These are phyloP conservation scores for Labrus mixtus DNA, from an alignment of 2,113 vertebrate species.

Conservation along the genomic window DNA sequence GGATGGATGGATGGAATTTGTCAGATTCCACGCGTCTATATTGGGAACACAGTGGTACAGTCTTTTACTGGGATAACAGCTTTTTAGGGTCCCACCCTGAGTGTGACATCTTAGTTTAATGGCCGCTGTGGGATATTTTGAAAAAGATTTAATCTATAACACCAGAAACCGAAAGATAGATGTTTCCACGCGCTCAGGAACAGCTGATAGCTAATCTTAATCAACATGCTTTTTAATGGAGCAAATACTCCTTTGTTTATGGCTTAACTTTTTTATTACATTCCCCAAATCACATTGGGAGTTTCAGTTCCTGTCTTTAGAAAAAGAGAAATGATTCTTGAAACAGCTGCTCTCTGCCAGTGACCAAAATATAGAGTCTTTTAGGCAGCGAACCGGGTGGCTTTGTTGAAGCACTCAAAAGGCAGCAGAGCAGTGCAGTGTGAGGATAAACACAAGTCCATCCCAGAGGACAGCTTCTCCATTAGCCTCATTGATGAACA, in stretches of 20 bases:
- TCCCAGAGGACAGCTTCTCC: constrained; percentile 19
- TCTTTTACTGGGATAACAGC: too few relatives aligned
- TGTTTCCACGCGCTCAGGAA: too few relatives aligned
- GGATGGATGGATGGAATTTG: too few relatives aligned
- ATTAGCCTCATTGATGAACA: constrained; percentile 20
- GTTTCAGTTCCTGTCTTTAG: background rate
- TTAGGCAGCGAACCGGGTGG: background rate
- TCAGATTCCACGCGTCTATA: too few relatives aligned
- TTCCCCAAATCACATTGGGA: background rate
- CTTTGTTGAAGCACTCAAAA: background rate
- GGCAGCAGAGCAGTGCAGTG: constrained; percentile 12
- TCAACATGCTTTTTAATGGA: background rate
- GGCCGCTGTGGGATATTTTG: too few relatives aligned
- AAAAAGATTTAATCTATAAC: too few relatives aligned
- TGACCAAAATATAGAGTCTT: background rate
- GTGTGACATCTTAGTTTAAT: too few relatives aligned
- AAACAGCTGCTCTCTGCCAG: background rate
- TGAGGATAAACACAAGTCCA: background rate
- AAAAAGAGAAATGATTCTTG: background rate
- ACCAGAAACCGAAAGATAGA: too few relatives aligned
- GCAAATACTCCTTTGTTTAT: background rate
- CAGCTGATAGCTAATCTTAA: too few relatives aligned
- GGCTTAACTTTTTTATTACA: background rate
- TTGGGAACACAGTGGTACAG: too few relatives aligned
- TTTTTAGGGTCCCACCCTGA: too few relatives aligned